phyloP scores from a whole-genome alignment of 2,797 vertebrate species.

The Scolopax rusticola region DNA sequence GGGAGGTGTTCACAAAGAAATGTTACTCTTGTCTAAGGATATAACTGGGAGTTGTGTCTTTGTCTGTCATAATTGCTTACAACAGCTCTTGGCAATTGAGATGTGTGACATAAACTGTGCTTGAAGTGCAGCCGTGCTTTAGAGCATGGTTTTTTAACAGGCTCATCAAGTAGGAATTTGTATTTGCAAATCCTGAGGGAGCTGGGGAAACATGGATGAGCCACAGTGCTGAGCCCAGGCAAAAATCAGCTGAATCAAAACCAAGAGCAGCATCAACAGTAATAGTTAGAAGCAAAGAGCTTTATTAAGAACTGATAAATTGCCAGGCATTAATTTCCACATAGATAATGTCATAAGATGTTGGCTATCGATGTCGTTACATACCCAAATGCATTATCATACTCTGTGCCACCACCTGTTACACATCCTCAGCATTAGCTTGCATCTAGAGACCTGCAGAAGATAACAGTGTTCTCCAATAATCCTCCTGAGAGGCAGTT shows the following conservation, averaged over 20 bases:
- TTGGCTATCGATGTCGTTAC: background rate
- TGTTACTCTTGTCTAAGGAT: background rate
- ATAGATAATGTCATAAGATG: background rate
- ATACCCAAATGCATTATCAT: background rate
- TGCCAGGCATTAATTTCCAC: background rate
- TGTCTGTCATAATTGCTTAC: background rate
- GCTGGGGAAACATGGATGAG: background rate
- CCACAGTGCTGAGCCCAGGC: constrained; percentile 6
- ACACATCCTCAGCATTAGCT: background rate
- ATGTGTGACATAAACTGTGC: background rate
- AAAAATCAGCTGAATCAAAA: constrained; percentile 33
- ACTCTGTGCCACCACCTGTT: background rate
- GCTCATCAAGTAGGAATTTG: background rate
- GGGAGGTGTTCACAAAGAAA: background rate
- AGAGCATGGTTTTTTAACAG: background rate
- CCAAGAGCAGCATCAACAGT: background rate
- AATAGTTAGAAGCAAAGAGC: background rate
- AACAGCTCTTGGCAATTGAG: background rate
- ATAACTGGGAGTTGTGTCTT: background rate
- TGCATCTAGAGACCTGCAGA: background rate
- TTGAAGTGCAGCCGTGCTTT: background rate
- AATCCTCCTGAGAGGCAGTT: background rate
- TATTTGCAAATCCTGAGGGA: background rate
- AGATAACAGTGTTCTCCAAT: background rate
- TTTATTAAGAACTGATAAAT: constrained; percentile 24